Base-by-base conservation (phyloP, 2,113 vertebrate species). In the Mellivora capensis region DNA sequence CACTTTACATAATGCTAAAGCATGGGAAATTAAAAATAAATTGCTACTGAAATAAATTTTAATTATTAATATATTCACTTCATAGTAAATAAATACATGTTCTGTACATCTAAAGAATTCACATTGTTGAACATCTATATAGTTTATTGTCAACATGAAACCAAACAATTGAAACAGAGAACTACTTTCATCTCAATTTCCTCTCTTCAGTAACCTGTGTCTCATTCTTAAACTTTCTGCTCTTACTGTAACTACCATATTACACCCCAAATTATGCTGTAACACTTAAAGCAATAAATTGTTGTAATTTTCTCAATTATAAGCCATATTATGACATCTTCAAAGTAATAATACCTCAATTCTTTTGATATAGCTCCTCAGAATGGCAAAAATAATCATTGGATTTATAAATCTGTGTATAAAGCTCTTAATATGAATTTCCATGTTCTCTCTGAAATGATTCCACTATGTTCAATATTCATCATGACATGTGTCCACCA, bases 41-140 rank as follows among this genome's bases (percentile, higher is more conserved):
- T 52, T 84, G 12, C 2, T 12, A 49, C 3, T 77, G 6, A 72
- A 71, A 3, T 81, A 37, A 42, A 61, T 42, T 92, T 74, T 89
- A 89, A 94, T 67, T 83, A 83, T 80, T 80, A 54, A 95, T 81
- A 52, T 44, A 93, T 34, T 91, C 18, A 74, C 29, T 95, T 52
- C 4, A 27, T 1, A 61, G 42, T 4, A 95, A 62, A 47, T 49
- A 91, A 44, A 72, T 61, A 39, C 25, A 81, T 82, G 67, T 69
- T 87, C 57, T 44, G 2, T 23, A 21, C 29, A 23, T 52, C 14
- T 52, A 74, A 67, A 37, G 52, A 52, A 9, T 61, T 97, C 52
- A 74, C 47, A n/a, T 18, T 47, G 13, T 64, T 72, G 31, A 87
- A 83, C 3, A 42, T 94, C 52, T 72, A 27, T 9, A 37, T 44